Percentiles rank a stretch among this genome's conserved stretches.
Evolutionary conservation across 2,113 vertebrate species (phyloP).

Genomic region (Rhabdornis inornatus): DNA sequence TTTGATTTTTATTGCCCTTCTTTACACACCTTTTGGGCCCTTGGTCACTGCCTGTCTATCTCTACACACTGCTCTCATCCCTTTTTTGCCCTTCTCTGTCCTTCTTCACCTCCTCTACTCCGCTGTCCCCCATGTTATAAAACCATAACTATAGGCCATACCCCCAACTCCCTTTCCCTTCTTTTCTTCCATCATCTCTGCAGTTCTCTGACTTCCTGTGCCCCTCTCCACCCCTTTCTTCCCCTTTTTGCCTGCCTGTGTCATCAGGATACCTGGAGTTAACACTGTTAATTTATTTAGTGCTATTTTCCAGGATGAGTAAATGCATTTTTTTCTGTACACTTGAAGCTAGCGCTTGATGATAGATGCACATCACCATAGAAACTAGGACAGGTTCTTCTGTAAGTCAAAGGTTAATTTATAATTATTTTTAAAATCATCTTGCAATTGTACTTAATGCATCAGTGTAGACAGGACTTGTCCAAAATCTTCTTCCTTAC

Average conservation of each 20-base stretch:
- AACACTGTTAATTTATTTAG: constrained; percentile 38
- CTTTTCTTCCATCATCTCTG: background rate
- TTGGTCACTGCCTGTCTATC: background rate
- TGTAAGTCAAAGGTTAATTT: constrained; percentile 56
- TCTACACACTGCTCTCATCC: background rate
- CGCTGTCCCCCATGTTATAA: background rate
- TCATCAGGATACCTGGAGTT: background rate
- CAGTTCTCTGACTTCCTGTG: background rate
- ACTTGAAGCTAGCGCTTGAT: constrained; percentile 2
- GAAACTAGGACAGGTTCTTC: constrained; percentile 57
- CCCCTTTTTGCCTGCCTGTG: background rate
- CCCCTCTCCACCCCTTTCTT: background rate
- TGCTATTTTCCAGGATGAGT: background rate
- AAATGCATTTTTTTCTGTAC: constrained; percentile 23
- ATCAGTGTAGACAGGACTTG: background rate
- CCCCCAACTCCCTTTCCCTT: background rate
- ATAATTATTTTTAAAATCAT: background rate
- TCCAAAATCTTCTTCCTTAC: background rate
- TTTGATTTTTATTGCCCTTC: background rate
- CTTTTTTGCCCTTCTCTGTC: background rate
- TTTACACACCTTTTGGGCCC: background rate
- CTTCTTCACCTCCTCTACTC: background rate
- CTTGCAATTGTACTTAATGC: background rate
- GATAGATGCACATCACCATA: constrained; percentile 50
- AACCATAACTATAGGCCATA: background rate